phyloP scores from a whole-genome alignment of 2,113 vertebrate genomes.

The Ailuropoda melanoleuca region DNA sequence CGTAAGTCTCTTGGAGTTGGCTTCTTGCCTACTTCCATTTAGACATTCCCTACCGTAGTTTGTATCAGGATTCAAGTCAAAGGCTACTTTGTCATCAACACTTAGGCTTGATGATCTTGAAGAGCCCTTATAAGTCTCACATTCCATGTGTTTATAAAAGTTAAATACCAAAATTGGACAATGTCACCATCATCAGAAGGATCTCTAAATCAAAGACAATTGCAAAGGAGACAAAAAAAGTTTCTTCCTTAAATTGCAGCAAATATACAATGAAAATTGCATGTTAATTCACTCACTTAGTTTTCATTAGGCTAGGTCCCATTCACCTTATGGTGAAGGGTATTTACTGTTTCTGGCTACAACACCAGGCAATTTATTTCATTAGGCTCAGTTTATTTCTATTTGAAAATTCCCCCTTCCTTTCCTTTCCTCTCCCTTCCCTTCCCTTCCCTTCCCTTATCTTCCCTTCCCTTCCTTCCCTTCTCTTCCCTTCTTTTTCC shows the following conservation, averaged over 20 bases:
- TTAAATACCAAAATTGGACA: neutral
- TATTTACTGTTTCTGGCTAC: neutral
- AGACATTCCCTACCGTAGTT: neutral
- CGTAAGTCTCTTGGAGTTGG: neutral
- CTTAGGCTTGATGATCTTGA: neutral
- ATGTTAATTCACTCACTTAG: neutral
- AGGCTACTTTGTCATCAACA: neutral
- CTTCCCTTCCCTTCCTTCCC: too few species aligned
- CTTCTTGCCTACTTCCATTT: neutral
- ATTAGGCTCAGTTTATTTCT: neutral
- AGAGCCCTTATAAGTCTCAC: neutral
- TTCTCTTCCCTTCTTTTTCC: rapidly evolving
- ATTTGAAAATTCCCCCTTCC: neutral
- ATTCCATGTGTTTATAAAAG: neutral
- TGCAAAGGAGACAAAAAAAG: neutral
- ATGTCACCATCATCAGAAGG: neutral
- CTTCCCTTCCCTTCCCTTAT: rapidly evolving
- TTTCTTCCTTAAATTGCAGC: neutral
- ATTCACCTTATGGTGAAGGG: neutral
- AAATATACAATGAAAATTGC: neutral
- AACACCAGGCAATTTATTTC: neutral
- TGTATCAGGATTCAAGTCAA: neutral
- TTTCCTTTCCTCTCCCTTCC: neutral
- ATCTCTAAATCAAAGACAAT: neutral
- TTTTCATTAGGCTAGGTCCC: neutral